Percentiles rank a stretch among this genome's conserved stretches.
These are phyloP conservation scores for Pelagia noctiluca DNA, from an alignment of 30 jellyfish, hydroid and myxozoan genomes.

Conservation along the genomic window DNA sequence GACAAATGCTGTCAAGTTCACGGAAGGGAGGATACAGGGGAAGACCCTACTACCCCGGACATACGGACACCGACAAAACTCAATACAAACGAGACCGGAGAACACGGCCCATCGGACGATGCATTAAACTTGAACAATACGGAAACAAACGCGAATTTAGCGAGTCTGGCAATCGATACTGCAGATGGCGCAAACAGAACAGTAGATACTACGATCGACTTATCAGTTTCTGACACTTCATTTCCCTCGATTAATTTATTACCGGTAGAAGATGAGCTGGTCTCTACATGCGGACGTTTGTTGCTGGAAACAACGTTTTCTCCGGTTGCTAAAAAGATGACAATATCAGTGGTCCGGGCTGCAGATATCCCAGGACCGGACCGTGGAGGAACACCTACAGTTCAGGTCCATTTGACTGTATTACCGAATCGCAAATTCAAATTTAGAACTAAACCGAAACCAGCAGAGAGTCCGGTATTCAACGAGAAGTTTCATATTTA, in stretches of 20 bases:
- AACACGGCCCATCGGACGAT: conserved; percentile 4
- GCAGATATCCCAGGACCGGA: conserved; percentile 85
- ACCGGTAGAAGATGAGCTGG: conserved; percentile 79
- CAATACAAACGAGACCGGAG: not conserved
- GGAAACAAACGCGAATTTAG: not conserved
- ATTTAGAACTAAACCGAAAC: conserved; percentile 64
- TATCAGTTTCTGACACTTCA: conserved; percentile 57
- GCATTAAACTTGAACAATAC: too few relatives aligned
- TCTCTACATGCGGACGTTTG: conserved; percentile 73
- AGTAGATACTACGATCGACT: conserved; percentile 69
- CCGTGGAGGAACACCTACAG: conserved; percentile 88
- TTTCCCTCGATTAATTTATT: conserved; percentile 57
- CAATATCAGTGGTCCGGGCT: conserved; percentile 77
- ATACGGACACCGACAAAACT: conserved; percentile 23
- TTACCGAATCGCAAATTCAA: conserved; percentile 79
- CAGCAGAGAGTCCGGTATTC: conserved; percentile 79
- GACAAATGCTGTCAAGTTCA: conserved; percentile 74
- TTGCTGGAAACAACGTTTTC: conserved; percentile 78
- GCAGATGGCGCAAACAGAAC: conserved; percentile 40
- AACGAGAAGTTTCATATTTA: conserved; percentile 68
- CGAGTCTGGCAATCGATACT: conserved; percentile 21
- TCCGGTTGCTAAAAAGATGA: conserved; percentile 86
- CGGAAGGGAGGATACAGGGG: conserved; percentile 77
- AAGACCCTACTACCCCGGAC: too few relatives aligned
- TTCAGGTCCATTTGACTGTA: conserved; percentile 76